Base-by-base conservation (phyloP, 2,888 invertebrate species). In the Geotrupes spiniger region DNA sequence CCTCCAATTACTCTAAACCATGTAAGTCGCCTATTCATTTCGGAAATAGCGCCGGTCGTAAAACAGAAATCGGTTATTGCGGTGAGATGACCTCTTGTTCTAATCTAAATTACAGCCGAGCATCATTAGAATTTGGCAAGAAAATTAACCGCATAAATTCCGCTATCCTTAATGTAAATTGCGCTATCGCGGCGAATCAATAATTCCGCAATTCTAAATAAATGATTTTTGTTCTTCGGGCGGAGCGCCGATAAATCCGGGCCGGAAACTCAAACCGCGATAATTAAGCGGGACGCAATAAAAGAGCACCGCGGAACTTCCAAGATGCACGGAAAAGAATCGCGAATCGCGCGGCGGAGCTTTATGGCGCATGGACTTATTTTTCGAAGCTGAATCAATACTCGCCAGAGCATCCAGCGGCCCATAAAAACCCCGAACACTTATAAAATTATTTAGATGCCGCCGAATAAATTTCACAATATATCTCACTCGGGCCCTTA, bases 321-420 rank as follows among this genome's bases (percentile, higher is more conserved):
- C 6, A 38, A 38, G 17, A 11, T 38, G 9, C 4, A 3, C 38
- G 17, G 37, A 12, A 41, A 27, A 28, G 49, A 60, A 54, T 59
- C 56, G 52, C 51, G 54, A 58, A 60, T 59, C 59, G 56, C 56
- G 51, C 51, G 42, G 39, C 52, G 54, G 53, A 68, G 66, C 63
- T 71, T 71, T 70, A 68, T 70, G 70, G 69, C 67, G 69, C 69
- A 71, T 69, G 70, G 68, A 71, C 71, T 70, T 70, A 71, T 73
- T 72, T 70, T 70, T 70, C 69, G 63, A 61, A 61, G 63, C 61
- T 61, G 66, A 71, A 71, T 71, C 71, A 69, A 71, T 71, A 71
- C 69, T 61, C 55, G 54, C 27, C 31, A 46, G 53, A 42, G 49
- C 50, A 49, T 43, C 52, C 44, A 47, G 52, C 46, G 43, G 42